Evolutionary conservation across 1,140 invertebrate species (phyloP).

Genomic region (Drosophila elegans): DNA sequence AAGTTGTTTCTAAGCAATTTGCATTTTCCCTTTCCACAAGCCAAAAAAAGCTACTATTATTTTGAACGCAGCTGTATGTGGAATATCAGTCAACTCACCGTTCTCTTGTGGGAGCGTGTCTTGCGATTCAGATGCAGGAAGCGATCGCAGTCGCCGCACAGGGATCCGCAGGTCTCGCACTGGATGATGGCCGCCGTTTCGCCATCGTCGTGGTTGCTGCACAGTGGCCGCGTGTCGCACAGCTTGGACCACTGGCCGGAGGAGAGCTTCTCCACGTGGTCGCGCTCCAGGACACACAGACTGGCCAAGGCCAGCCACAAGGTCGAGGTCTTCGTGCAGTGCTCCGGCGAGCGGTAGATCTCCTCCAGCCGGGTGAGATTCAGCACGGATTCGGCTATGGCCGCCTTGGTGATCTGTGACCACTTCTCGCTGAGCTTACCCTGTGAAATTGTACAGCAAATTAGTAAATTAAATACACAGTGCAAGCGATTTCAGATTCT

Average conservation of each 20-base stretch:
- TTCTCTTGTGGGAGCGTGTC: slow-evolving; percentile 94
- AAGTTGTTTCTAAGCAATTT: too few relatives aligned
- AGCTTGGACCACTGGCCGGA: slow-evolving; percentile 89
- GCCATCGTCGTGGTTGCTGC: slow-evolving; percentile 98
- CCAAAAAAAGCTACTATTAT: too few relatives aligned
- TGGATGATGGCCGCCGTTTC: slow-evolving; percentile 97
- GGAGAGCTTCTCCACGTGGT: slow-evolving; percentile 94
- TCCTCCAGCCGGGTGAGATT: slow-evolving; percentile 94
- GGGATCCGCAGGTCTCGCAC: slow-evolving; percentile 95
- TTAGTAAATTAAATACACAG: too few relatives aligned
- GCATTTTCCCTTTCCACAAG: too few relatives aligned
- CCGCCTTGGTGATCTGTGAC: slow-evolving; percentile 94
- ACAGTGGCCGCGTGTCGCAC: slow-evolving; percentile 87
- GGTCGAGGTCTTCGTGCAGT: slow-evolving; percentile 92
- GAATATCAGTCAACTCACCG: slow-evolving; percentile 85
- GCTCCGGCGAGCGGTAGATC: slow-evolving; percentile 88
- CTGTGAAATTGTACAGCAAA: slow-evolving; percentile 85
- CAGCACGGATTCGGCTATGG: slow-evolving; percentile 96
- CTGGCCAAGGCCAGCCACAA: slow-evolving; percentile 97
- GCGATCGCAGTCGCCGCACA: slow-evolving; percentile 98
- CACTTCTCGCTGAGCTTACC: slow-evolving; percentile 94
- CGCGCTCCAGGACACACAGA: slow-evolving; percentile 95
- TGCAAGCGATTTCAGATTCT: too few relatives aligned
- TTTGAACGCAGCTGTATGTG: too few relatives aligned
- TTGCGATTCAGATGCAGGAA: slow-evolving; percentile 96